These are phyloP conservation scores for Acromyrmex heyeri DNA, from an alignment of 1,140 invertebrate genomes.

Conservation along the genomic window DNA sequence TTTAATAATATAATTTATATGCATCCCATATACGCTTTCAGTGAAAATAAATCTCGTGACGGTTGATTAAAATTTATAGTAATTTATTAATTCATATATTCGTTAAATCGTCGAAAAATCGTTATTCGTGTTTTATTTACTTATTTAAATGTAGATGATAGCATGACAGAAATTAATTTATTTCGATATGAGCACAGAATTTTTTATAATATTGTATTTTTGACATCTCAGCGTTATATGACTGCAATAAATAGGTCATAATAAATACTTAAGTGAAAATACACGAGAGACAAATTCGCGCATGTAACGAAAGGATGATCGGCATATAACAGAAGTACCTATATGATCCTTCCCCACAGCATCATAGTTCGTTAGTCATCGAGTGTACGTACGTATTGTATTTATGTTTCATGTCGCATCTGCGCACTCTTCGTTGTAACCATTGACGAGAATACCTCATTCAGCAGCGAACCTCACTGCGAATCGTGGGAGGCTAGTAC, in stretches of 20 bases:
- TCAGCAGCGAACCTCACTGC: conserved; percentile 23
- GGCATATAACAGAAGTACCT: background rate
- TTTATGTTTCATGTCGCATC: conserved; percentile 17
- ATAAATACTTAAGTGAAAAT: background rate
- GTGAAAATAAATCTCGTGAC: background rate
- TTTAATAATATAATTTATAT: conserved; percentile 22
- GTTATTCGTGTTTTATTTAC: background rate
- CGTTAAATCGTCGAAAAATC: conserved; percentile 10
- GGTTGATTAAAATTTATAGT: conserved; percentile 25
- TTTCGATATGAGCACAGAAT: background rate
- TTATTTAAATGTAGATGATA: conserved; percentile 5
- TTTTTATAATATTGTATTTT: conserved; percentile 1
- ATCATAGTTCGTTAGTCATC: conserved; percentile 6
- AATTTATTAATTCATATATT: conserved; percentile 34
- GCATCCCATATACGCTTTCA: background rate
- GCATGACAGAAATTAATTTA: conserved; percentile 4
- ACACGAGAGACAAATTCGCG: background rate
- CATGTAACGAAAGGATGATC: background rate
- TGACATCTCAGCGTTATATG: background rate
- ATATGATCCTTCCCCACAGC: background rate
- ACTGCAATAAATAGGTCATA: background rate
- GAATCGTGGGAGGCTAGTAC: background rate
- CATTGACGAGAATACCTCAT: conserved; percentile 16
- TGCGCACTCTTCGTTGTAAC: background rate
- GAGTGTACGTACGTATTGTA: conserved; percentile 32